Evolutionary conservation across 2,888 invertebrate genomes (phyloP), one percentile per base, ranked within the genome.

Genomic region (Syritta pipiens): DNA sequence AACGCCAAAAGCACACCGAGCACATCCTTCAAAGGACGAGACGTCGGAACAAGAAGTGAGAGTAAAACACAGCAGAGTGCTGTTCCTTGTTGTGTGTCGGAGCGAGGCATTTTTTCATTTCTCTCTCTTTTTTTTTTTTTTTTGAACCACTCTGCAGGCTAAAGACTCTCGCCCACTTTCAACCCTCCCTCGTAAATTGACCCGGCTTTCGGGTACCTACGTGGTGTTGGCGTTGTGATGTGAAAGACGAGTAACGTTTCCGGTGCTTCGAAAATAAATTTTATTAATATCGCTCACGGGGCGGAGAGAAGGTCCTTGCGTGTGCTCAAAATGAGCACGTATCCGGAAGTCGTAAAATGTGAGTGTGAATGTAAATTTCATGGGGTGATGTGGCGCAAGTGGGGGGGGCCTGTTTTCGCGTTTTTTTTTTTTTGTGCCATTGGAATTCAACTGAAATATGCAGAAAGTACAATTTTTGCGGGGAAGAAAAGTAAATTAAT

Each of bases 181-280:
- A 7, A 14, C 9, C n/a, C 17, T 17, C 7, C 32, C 20, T 46
- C 48, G 19, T 46, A 60, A 60, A 60, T 60, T 60, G 46, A 60
- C 46, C 48, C 35, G n/a, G 19, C 17, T 24, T 35, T 37, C 17
- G 32, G 22, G 44, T 44, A 20, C 17, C 12, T 17, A 20, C 32
- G 9, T 51, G 32, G 40, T 32, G 28, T 9, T 17, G 12, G 12
- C 17, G 9, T 12, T 51, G 32, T n/a, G 44, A 24, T 24, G 44
- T 9, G 24, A 37, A 28, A 22, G 20, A 49, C n/a, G 53, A 20
- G 26, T 26, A 57, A 20, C 44, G 32, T 44, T 59, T 59, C 46
- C 26, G 42, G 40, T 20, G 20, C 28, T 51, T 53, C 17, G 51
- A 42, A 65, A 65, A 65, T 65, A 65, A 65, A 65, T 65, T 65